A percentile compares a stretch with the other conserved stretches of the same genome.
phyloP scores from a whole-genome alignment of 2,797 vertebrate genomes.

The Oreonectes daqikongensis region DNA sequence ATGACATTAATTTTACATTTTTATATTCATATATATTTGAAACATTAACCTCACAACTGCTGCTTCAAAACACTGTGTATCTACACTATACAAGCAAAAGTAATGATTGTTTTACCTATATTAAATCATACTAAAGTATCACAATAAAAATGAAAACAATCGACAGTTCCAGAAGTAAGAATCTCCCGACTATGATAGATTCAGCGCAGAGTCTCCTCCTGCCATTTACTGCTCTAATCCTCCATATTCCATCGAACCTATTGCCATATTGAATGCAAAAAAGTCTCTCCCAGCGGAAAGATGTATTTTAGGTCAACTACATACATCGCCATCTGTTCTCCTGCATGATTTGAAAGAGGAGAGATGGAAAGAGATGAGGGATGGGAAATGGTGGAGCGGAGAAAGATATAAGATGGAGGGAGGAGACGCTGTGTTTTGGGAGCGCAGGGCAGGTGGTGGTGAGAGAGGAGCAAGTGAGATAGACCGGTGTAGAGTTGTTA shows the following conservation, averaged over 20 bases:
- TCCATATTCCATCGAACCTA: slow-evolving; percentile 51
- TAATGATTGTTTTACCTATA: neutral
- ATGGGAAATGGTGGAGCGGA: slow-evolving; percentile 11
- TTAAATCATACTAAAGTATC: neutral
- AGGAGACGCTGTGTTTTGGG: slow-evolving; percentile 1
- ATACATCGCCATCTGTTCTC: slow-evolving; percentile 73
- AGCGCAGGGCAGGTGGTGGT: slow-evolving; percentile 21
- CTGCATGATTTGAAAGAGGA: slow-evolving; percentile 52
- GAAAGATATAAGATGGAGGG: slow-evolving; percentile 35
- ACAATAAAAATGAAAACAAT: neutral
- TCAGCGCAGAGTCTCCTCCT: slow-evolving; percentile 53
- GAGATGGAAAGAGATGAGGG: slow-evolving; percentile 10
- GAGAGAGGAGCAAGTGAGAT: slow-evolving; percentile 25
- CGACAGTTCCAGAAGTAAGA: neutral
- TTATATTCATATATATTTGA: too few relatives aligned
- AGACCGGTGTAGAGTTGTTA: slow-evolving; percentile 35
- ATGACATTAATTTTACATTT: too few relatives aligned
- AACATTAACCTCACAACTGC: too few relatives aligned
- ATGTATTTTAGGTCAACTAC: slow-evolving; percentile 74
- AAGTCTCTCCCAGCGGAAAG: slow-evolving; percentile 65
- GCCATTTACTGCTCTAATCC: slow-evolving; percentile 55
- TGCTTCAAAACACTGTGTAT: too few relatives aligned
- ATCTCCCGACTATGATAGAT: slow-evolving; percentile 49
- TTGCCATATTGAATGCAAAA: slow-evolving; percentile 62
- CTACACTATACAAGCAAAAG: neutral